Evolutionary conservation across 1,140 invertebrate genomes (phyloP).

Genomic region (Pentalonia nigronervosa): DNA sequence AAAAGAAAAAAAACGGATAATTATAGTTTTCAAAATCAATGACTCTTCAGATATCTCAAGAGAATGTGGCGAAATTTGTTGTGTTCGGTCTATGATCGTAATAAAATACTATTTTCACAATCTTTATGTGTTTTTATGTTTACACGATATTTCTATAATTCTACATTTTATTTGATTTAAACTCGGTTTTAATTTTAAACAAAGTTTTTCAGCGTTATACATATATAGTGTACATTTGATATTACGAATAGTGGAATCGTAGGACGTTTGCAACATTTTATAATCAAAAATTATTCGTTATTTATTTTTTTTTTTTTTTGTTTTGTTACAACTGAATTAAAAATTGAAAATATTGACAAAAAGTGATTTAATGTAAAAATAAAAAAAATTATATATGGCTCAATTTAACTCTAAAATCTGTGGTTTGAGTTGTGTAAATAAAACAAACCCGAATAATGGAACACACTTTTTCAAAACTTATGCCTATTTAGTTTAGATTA

Average conservation of each 20-base stretch:
- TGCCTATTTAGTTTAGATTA: background rate
- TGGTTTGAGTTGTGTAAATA: background rate
- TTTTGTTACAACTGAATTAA: background rate
- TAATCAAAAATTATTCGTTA: background rate
- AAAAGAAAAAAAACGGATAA: background rate
- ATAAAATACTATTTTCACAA: background rate
- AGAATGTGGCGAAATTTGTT: background rate
- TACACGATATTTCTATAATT: background rate
- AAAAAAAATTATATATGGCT: background rate
- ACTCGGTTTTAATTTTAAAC: background rate
- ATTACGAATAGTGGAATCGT: background rate
- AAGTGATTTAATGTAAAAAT: background rate
- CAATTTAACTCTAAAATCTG: background rate
- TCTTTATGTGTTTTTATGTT: background rate
- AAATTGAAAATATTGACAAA: background rate
- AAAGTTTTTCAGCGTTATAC: background rate
- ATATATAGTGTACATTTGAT: background rate
- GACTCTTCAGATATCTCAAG: background rate
- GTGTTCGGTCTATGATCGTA: background rate
- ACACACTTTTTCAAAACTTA: background rate
- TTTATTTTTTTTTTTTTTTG: background rate
- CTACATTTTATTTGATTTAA: too few species aligned
- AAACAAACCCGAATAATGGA: background rate
- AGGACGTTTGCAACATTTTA: background rate
- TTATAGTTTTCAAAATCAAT: background rate